These are phyloP conservation scores for Trisateles emortualis DNA, from an alignment of 2,888 invertebrate species.

Conservation along the genomic window DNA sequence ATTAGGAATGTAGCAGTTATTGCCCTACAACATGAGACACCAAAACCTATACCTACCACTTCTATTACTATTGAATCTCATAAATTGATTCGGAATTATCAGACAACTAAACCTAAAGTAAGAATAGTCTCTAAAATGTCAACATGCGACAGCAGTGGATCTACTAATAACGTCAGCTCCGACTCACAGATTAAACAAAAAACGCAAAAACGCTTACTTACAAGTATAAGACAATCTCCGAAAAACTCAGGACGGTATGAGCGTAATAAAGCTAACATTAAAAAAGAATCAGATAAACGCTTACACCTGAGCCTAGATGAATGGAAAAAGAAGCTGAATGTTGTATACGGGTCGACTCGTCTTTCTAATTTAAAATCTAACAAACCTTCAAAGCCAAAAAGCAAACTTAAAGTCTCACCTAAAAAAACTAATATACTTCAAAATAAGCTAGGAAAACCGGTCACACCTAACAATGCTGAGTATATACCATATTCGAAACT, in stretches of 20 bases:
- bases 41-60: conserved; percentile 20
- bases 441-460: conserved; percentile 18
- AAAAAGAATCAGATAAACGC: conserved; percentile 54
- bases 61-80: conserved; percentile 10
- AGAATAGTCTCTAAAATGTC: conserved; percentile 75
- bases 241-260: conserved; percentile 47
- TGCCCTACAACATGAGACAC: conserved; percentile 58
- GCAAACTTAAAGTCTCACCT: conserved; percentile 33
- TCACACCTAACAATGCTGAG: conserved; percentile 63
- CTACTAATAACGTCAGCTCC: conserved; percentile 66
- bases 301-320: conserved; percentile 62
- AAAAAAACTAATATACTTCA: conserved; percentile 40
- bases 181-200: conserved; percentile 55
- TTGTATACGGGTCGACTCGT: conserved; percentile 61
- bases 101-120: conserved; percentile 37
- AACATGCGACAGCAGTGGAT: conserved; percentile 73
- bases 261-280: conserved; percentile 47
- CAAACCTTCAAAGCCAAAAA: conserved; percentile 45
- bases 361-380: conserved; percentile 46
- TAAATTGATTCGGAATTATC: conserved; percentile 19
- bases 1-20: conserved; percentile 71
- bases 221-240: conserved; percentile 49
- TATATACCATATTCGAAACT: conserved; percentile 83
- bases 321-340: conserved; percentile 74
- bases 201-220: conserved; percentile 49